A percentile compares a stretch with the other conserved stretches of the same genome.
Conservation (phyloP, 2,888 invertebrate genomes). For the Synanthedon tipuliformis region DNA sequence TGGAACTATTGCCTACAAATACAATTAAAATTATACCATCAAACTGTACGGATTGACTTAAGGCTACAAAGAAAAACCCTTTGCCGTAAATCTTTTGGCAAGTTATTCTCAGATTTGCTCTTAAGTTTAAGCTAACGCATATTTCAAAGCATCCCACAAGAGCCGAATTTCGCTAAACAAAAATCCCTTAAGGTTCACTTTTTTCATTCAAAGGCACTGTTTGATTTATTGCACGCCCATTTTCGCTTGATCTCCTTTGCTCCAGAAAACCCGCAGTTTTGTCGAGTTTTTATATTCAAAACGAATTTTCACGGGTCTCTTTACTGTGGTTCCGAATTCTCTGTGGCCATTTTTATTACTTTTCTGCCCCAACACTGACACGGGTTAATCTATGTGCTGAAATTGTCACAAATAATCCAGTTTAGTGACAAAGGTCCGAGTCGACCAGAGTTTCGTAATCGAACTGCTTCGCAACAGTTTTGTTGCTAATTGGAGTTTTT, state of each 20-base stretch:
- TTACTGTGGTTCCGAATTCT: background rate
- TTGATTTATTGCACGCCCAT: slow-evolving; percentile 9
- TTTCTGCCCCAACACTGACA: slow-evolving; percentile 2
- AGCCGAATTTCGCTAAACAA: background rate
- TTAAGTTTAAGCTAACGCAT: background rate
- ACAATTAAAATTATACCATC: too few species aligned
- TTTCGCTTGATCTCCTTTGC: slow-evolving; percentile 5
- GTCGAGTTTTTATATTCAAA: slow-evolving; percentile 1
- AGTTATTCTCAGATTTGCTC: background rate
- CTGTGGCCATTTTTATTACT: slow-evolving; percentile 7
- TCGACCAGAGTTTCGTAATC: background rate
- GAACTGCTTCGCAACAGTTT: background rate
- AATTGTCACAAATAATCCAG: slow-evolving; percentile 9
- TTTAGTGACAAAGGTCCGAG: slow-evolving; percentile 8
- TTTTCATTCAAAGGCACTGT: slow-evolving; percentile 2
- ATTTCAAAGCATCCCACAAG: background rate
- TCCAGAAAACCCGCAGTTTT: background rate
- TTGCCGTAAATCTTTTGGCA: too few species aligned
- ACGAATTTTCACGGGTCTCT: background rate
- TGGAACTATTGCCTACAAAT: too few species aligned
- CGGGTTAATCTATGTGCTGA: slow-evolving; percentile 8
- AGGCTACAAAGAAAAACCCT: too few species aligned
- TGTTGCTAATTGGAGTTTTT: background rate
- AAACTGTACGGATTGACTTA: too few species aligned
- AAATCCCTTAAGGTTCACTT: background rate